phyloP scores from a whole-genome alignment of 2,888 invertebrate genomes.

The Drosophila dives region DNA sequence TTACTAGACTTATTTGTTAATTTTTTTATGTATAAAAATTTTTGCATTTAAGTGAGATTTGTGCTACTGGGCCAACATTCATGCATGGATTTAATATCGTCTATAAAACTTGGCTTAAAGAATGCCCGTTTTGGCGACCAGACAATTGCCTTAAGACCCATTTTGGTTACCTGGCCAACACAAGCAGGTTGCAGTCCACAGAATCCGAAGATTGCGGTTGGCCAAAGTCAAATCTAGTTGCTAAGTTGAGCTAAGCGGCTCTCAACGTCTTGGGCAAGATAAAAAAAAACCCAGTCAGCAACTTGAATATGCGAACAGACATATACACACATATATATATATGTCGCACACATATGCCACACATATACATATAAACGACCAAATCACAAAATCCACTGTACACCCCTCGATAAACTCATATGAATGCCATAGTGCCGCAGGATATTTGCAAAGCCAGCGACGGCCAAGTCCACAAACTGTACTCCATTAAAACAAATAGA shows the following conservation, averaged over 20 bases:
- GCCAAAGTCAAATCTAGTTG: constrained; percentile 58
- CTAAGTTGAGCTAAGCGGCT: constrained; percentile 54
- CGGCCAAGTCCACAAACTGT: constrained; percentile 33
- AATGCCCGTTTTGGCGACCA: constrained; percentile 5
- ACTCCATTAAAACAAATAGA: constrained; percentile 77
- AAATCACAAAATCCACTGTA: constrained; percentile 76
- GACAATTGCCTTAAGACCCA: constrained; percentile 33
- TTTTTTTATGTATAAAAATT: background rate
- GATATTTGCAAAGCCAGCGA: constrained; percentile 71
- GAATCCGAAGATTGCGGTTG: constrained; percentile 12
- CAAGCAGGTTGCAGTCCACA: background rate
- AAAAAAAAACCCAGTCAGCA: constrained; percentile 14
- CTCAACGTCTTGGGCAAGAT: constrained; percentile 30
- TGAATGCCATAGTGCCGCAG: constrained; percentile 72
- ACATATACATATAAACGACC: constrained; percentile 58
- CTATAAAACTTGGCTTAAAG: constrained; percentile 25
- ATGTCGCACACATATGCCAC: constrained; percentile 15
- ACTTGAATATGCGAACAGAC: constrained; percentile 2
- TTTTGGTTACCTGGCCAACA: constrained; percentile 49
- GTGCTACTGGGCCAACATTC: background rate
- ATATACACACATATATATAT: constrained; percentile 12
- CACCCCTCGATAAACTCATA: constrained; percentile 68
- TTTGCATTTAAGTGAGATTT: background rate
- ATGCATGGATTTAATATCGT: background rate
- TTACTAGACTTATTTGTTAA: background rate